Evolutionary conservation across 2,888 invertebrate genomes (phyloP), one percentile per base, ranked within the genome.

Genomic region (Noctua fimbriata): DNA sequence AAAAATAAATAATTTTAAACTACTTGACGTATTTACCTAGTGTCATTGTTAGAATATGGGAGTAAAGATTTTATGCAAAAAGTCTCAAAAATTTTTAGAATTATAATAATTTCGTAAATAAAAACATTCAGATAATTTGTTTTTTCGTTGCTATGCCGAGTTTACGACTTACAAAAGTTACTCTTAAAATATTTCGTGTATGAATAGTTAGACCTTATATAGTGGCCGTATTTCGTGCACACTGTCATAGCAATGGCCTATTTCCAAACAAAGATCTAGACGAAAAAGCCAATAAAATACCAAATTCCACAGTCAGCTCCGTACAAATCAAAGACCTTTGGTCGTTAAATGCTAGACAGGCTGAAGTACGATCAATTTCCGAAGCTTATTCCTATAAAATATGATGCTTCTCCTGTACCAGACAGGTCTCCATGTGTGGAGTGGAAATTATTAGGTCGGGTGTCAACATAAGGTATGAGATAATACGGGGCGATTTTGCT

Each of bases 341-440:
- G 63, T 72, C 76, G 76, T 71, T 66, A 32, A 70, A 36, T 10
- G 28, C 80, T 63, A 65, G 74, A 69, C 58, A 28, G 58, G 36
- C n/a, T 47, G 41, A 69, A 65, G 28, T 60, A 69, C 72, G 72
- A 73, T n/a, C 58, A n/a, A 81, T 86, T 83, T 55, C 72, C 58
- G 86, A 55, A 65, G 76, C 67, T 58, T 72, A 58, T 86, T 69
- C 16, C 44, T 47, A 47, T 82, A 83, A 83, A 83, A 76, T 82
- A 76, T 65, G 76, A 69, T 21, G 52, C 3, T 69, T 21, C 10
- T 14, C 1, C 81, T 82, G 86, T 16, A 2, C 9, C 14, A 66
- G 86, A 72, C 86, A 44, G 21, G 28, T 65, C 71, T 75, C 49
- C n/a, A 60, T 49, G 52, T 76, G 72, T 49, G 52, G 14, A 41